Evolutionary conservation across 2,113 vertebrate species (phyloP), one percentile per base, ranked within the genome.

Genomic region (Brachypodius melanocephalos): DNA sequence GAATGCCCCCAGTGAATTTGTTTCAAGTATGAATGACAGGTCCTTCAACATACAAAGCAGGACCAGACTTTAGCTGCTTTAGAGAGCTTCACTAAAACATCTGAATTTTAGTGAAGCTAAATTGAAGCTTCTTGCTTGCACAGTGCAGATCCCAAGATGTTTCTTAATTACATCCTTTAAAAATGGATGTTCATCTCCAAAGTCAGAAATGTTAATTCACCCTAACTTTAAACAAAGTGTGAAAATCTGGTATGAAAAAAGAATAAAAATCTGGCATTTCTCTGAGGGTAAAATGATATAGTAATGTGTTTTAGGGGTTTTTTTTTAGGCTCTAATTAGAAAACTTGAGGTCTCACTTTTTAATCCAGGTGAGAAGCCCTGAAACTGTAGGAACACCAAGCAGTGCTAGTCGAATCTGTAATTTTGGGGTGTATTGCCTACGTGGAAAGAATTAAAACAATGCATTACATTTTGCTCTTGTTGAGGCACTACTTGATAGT

Each of bases 281-380:
- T 73, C 12, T 76, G 71, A 72, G 77, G 24, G 4, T 42, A 58
- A 62, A 87, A 68, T 54, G 3, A 9, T 25, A 5, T 10, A 32
- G 12, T 36, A 54, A 49, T 31, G 2, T 2, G 25, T 38, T 48
- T 21, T 10, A 4, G 7, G 5, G 5, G 7, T 5, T 10, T 36
- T 20, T 48, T 40, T 29, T 38, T 42, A 40, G 17, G 17, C 7
- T 87, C 63, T 75, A 55, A 45, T 62, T 61, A 20, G 46, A 69
- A 45, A 79, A n/a, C 4, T 78, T 16, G 5, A 5, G 4, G 15
- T 49, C 21, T 85, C 4, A 21, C 31, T 79, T 15, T 26, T 81
- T 43, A 54, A 15, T 32, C 73, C 31, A 54, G 34, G 19, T 9
- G 7, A 32, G 38, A 89, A 76, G 5, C 28, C 38, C 66, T 88